Conservation (phyloP, 2,888 invertebrate species). For the Amblyteles armatorius region DNA sequence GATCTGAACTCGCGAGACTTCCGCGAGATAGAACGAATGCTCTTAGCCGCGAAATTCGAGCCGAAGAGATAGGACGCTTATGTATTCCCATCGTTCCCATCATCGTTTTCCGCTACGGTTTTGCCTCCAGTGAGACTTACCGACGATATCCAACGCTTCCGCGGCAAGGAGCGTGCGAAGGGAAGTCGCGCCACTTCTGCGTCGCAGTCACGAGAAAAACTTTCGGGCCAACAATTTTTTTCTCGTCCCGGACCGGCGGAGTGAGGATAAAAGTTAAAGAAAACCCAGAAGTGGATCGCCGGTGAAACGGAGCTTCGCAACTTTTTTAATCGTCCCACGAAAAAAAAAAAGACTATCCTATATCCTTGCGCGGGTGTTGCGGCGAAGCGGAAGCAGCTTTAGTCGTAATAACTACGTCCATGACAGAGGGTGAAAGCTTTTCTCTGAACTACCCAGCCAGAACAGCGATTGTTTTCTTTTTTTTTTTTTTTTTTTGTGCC, state of each 20-base stretch:
- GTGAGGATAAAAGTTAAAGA: slow-evolving; percentile 28
- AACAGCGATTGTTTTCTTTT: not conserved
- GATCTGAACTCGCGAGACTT: slow-evolving; percentile 30
- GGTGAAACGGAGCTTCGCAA: slow-evolving; percentile 38
- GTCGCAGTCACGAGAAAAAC: slow-evolving; percentile 28
- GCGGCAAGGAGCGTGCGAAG: not conserved
- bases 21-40: not conserved
- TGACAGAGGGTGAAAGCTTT: slow-evolving; percentile 1
- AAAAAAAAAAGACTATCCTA: slow-evolving; percentile 6
- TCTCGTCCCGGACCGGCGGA: slow-evolving; percentile 57
- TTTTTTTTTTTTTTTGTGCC: not conserved
- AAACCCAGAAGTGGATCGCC: slow-evolving; percentile 4
- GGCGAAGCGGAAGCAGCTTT: slow-evolving; percentile 14
- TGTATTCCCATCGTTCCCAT: slow-evolving; percentile 35
- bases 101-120: not conserved
- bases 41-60: slow-evolving; percentile 7
- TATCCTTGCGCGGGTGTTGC: not conserved
- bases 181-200: slow-evolving; percentile 19
- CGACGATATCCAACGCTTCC: not conserved
- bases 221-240: slow-evolving; percentile 59
- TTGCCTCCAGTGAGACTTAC: slow-evolving; percentile 6
- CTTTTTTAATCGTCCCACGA: slow-evolving; percentile 64
- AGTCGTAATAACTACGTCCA: slow-evolving; percentile 2
- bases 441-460: not conserved
- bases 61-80: slow-evolving; percentile 4